Evolutionary conservation across 2,113 vertebrate genomes (phyloP).

Genomic region (Sturnus vulgaris): DNA sequence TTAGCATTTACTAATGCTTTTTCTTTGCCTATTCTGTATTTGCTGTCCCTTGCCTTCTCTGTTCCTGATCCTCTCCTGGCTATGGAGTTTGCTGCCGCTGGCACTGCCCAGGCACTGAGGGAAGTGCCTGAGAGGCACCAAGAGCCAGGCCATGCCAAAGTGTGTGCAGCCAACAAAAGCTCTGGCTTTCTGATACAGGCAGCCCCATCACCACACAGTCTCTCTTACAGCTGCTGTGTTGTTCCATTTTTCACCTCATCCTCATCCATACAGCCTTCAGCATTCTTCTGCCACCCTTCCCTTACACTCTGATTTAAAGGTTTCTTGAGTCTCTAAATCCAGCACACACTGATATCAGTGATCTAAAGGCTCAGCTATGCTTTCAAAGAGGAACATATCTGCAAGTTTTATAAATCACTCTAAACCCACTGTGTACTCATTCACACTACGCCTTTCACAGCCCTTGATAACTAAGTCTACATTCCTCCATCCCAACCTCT

Average conservation of each 20-base stretch:
- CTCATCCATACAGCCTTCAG: not conserved
- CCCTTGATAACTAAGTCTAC: not conserved
- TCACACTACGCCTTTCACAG: not conserved
- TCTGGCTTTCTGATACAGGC: rapidly evolving
- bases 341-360: not conserved
- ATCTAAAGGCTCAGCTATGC: not conserved
- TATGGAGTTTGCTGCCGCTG: rapidly evolving
- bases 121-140: not conserved
- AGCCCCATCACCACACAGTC: rapidly evolving
- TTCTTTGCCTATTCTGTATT: not conserved
- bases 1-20: not conserved
- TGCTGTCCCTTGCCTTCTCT: not conserved
- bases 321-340: not conserved
- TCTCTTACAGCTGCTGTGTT: not conserved
- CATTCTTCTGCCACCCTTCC: rapidly evolving
- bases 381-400: not conserved
- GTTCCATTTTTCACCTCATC: not conserved
- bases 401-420: not conserved
- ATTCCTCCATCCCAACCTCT: not conserved
- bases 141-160: not conserved
- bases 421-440: not conserved
- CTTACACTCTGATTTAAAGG: not conserved
- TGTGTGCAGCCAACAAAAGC: not conserved
- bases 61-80: rapidly evolving
- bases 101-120: not conserved